A percentile compares a stretch with the other conserved stretches of the same genome.
These are phyloP conservation scores for Troides helena DNA, from an alignment of 2,888 invertebrate genomes.

Conservation along the genomic window DNA sequence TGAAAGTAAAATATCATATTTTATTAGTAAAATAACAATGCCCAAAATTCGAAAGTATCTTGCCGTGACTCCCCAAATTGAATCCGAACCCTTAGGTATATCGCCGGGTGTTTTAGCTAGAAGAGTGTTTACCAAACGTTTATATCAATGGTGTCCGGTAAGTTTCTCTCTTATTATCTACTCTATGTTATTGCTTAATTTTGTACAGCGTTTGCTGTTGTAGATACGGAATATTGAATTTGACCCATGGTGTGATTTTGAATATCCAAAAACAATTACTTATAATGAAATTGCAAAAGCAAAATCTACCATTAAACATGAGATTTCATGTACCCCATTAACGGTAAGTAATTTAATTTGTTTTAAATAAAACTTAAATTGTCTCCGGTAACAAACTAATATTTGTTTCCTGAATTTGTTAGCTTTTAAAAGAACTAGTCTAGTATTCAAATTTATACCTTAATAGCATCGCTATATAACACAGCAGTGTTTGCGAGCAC, in stretches of 20 bases:
- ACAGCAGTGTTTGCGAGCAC: too few species aligned
- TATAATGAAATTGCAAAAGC: slow-evolving; percentile 82
- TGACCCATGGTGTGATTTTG: slow-evolving; percentile 50
- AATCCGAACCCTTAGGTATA: slow-evolving; percentile 42
- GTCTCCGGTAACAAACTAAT: too few species aligned
- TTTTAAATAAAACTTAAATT: too few species aligned
- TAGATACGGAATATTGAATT: slow-evolving; percentile 41
- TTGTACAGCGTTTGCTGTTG: not conserved
- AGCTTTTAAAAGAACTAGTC: too few species aligned
- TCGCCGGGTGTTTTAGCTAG: slow-evolving; percentile 50
- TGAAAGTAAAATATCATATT: not conserved
- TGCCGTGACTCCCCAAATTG: not conserved
- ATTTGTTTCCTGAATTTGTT: too few species aligned
- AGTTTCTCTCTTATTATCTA: not conserved
- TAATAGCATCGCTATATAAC: too few species aligned
- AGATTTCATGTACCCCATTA: slow-evolving; percentile 63
- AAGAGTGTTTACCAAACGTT: slow-evolving; percentile 39
- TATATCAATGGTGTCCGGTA: slow-evolving; percentile 21
- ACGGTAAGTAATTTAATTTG: slow-evolving; percentile 27
- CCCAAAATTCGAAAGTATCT: slow-evolving; percentile 6
- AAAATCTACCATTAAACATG: slow-evolving; percentile 75
- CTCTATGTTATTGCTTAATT: not conserved
- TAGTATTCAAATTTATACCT: too few species aligned
- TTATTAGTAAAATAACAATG: slow-evolving; percentile 1
- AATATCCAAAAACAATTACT: slow-evolving; percentile 57